phyloP scores from a whole-genome alignment of 2,797 vertebrate species.

The Chaetophractus vellerosus region DNA sequence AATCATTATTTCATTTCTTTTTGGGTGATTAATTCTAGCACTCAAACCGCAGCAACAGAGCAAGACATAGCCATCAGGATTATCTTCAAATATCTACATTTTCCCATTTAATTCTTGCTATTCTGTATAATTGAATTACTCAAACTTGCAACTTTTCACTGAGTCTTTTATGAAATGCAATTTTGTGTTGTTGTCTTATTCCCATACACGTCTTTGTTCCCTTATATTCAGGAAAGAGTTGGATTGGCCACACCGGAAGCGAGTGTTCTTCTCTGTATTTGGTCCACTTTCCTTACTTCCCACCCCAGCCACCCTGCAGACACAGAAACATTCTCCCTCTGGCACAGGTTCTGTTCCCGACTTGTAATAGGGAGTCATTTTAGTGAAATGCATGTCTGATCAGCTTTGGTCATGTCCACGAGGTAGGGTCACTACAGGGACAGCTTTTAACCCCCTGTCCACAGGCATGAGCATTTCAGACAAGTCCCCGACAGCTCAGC shows the following conservation, averaged over 20 bases:
- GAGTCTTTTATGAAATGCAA: neutral
- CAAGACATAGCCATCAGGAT: neutral
- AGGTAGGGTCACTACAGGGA: neutral
- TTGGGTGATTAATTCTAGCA: accelerated
- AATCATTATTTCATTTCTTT: neutral
- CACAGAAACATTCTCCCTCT: no score
- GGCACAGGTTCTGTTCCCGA: neutral
- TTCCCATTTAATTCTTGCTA: conserved; percentile 6
- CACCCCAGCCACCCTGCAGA: neutral
- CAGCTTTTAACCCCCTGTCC: neutral
- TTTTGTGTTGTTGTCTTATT: neutral
- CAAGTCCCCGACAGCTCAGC: neutral
- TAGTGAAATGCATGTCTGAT: neutral
- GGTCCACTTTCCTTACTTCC: neutral
- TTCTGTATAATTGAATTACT: neutral
- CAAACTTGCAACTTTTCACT: neutral
- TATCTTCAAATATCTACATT: neutral
- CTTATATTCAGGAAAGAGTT: neutral
- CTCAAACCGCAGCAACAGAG: neutral
- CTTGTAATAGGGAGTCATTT: no score
- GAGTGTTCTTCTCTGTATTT: neutral
- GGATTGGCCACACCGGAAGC: neutral
- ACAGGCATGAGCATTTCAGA: neutral
- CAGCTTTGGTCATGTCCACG: neutral
- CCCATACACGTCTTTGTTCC: neutral